These are phyloP conservation scores for Pseudolycoriella hygida DNA, from an alignment of 2,888 invertebrate genomes.

Conservation along the genomic window DNA sequence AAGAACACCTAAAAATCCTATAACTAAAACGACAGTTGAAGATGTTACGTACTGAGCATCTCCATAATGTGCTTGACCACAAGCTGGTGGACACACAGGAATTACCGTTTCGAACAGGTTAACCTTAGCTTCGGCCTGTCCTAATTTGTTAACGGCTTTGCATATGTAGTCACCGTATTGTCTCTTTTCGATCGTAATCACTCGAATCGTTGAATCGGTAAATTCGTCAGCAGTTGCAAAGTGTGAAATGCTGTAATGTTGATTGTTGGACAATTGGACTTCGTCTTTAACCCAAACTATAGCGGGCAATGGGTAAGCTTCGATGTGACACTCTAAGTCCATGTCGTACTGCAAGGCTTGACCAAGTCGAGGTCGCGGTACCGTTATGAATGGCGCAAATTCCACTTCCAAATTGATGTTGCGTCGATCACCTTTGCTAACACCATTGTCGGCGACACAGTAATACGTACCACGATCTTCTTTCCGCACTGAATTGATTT, in stretches of 20 bases:
- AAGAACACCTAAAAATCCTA: conserved; percentile 28
- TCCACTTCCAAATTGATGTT: conserved; percentile 84
- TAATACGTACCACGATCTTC: conserved; percentile 88
- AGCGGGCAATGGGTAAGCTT: conserved; percentile 86
- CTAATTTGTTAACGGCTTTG: conserved; percentile 77
- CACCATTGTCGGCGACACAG: conserved; percentile 81
- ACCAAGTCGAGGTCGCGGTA: conserved; percentile 65
- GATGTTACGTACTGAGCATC: conserved; percentile 21
- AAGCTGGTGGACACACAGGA: conserved; percentile 86
- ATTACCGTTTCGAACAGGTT: conserved; percentile 78
- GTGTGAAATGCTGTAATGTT: conserved; percentile 79
- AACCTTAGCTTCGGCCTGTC: conserved; percentile 58
- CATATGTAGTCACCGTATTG: conserved; percentile 77
- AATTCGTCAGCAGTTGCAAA: conserved; percentile 85
- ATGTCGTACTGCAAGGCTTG: conserved; percentile 83
- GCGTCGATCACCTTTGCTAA: conserved; percentile 65
- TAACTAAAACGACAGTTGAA: conserved; percentile 32
- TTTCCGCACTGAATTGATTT: conserved; percentile 60
- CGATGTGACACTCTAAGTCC: conserved; percentile 86
- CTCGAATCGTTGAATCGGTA: conserved; percentile 74
- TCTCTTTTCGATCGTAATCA: conserved; percentile 78
- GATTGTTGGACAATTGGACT: conserved; percentile 66
- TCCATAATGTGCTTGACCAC: conserved; percentile 32
- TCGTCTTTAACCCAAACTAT: conserved; percentile 83
- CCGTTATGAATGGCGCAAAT: conserved; percentile 72